Conservation (phyloP, 1,140 invertebrate genomes). For the Trichonephila clavata region DNA sequence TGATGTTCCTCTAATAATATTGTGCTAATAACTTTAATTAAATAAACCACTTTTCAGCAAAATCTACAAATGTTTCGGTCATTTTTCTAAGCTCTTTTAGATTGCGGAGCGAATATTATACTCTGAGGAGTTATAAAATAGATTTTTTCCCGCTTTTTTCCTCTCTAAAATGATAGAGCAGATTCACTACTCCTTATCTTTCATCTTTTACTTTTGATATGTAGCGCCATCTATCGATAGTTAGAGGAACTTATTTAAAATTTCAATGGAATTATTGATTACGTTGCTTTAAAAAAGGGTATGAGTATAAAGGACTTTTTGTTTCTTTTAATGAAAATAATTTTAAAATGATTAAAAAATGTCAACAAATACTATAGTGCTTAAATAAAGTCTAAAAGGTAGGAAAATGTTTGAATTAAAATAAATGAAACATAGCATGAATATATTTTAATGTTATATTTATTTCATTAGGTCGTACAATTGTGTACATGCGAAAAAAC, state of each 20-base stretch:
- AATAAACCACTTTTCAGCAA: constrained; percentile 57
- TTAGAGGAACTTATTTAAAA: not conserved
- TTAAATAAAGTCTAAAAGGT: no score
- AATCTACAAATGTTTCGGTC: not conserved
- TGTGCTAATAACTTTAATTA: constrained; percentile 64
- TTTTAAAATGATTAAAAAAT: no score
- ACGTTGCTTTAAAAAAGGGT: not conserved
- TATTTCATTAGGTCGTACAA: no score
- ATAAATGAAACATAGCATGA: no score
- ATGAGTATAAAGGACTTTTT: not conserved
- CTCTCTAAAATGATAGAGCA: not conserved
- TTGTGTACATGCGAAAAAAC: no score
- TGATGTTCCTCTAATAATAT: constrained; percentile 53
- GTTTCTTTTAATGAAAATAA: no score
- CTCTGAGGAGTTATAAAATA: constrained; percentile 53
- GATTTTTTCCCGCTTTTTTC: not conserved
- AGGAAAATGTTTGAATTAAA: no score
- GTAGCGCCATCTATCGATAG: constrained; percentile 43
- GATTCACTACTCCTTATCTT: constrained; percentile 7
- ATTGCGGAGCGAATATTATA: constrained; percentile 46
- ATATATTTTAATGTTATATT: no score
- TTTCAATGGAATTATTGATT: not conserved
- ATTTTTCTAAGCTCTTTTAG: constrained; percentile 32
- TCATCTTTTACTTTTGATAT: not conserved
- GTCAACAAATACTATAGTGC: no score